Conservation (phyloP, 2,797 vertebrate species). For the Propithecus perrieri region DNA sequence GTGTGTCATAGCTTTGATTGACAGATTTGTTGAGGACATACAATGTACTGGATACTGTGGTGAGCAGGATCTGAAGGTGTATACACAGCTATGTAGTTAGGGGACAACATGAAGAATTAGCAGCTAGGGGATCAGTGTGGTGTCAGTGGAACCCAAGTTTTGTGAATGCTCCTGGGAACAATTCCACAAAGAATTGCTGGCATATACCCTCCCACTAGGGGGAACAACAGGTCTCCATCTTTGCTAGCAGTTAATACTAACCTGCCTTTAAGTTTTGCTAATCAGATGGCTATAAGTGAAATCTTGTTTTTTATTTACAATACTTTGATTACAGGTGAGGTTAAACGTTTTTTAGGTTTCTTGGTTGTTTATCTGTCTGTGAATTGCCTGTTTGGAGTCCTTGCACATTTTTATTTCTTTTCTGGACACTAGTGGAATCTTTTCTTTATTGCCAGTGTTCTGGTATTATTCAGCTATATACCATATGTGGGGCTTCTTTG, state of each 20-base stretch:
- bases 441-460: neutral
- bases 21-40: neutral
- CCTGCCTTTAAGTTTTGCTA: neutral
- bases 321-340: neutral
- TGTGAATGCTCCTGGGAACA: neutral
- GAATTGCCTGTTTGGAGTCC: neutral
- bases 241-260: neutral
- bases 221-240: neutral
- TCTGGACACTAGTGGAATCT: neutral
- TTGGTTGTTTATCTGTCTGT: neutral
- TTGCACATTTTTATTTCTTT: neutral
- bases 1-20: neutral
- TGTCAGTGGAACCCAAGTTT: neutral
- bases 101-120: neutral
- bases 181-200: neutral
- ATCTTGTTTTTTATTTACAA: neutral
- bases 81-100: neutral
- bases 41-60: neutral
- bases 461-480: neutral
- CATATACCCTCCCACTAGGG: neutral
- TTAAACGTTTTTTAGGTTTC: neutral
- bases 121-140: neutral
- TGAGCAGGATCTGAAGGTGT: neutral
- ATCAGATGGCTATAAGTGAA: neutral
- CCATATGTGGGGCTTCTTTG: neutral